Conservation (phyloP, 2,888 invertebrate species). For the Podotricha telesiphe region DNA sequence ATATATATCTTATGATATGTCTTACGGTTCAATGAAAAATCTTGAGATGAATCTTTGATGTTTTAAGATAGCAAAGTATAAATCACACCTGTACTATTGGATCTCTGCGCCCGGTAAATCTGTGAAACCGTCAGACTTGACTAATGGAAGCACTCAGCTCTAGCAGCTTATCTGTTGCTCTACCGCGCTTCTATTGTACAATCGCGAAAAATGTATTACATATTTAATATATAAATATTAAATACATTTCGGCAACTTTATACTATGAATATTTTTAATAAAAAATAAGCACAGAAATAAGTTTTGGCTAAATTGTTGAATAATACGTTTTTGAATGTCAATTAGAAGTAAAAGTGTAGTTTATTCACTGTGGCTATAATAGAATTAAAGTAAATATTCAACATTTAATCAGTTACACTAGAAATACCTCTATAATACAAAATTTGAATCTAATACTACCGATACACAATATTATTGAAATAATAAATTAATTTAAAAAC, state of each 20-base stretch:
- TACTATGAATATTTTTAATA: too few species aligned
- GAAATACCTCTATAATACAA: too few species aligned
- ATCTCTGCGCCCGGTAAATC: conserved; percentile 25
- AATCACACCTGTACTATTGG: conserved; percentile 22
- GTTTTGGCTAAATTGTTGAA: too few species aligned
- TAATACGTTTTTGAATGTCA: too few species aligned
- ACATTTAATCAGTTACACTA: too few species aligned
- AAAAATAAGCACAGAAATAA: too few species aligned
- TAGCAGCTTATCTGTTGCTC: conserved; percentile 35
- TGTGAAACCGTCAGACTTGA: conserved; percentile 29
- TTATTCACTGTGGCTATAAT: too few species aligned
- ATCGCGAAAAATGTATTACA: conserved; percentile 17
- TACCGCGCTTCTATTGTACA: conserved; percentile 23
- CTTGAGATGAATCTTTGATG: conserved; percentile 2
- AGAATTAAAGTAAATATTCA: too few species aligned
- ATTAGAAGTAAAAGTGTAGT: too few species aligned
- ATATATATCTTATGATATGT: neutral
- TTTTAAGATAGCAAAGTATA: conserved; percentile 14
- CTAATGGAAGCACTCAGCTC: conserved; percentile 35
- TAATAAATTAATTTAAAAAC: too few species aligned
- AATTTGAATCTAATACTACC: too few species aligned
- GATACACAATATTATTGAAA: too few species aligned
- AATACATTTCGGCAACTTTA: neutral
- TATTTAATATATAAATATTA: neutral
- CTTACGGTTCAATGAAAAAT: neutral